Percentiles rank a stretch among this genome's conserved stretches.
Evolutionary conservation across 2,113 vertebrate genomes (phyloP).

Genomic region (Morone chrysops): DNA sequence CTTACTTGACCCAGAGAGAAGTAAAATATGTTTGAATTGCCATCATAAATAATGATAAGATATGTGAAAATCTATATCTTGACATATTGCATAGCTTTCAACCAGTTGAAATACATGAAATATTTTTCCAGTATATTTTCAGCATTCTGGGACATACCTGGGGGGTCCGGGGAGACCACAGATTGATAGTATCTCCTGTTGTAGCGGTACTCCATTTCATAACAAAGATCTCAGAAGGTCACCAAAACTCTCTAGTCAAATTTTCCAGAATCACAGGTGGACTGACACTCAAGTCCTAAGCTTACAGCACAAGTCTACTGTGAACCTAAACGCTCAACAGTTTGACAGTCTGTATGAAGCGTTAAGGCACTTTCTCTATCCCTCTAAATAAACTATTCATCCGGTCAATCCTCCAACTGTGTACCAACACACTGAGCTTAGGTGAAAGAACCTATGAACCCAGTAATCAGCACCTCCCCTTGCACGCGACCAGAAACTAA

Average conservation of each 20-base stretch:
- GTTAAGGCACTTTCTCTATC: not conserved
- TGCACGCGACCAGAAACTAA: conserved; percentile 40
- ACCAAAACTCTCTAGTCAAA: conserved; percentile 5
- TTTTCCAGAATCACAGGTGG: conserved; percentile 22
- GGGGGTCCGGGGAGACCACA: conserved; percentile 28
- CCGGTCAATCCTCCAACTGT: conserved; percentile 28
- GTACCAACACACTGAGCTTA: conserved; percentile 15
- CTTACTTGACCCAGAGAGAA: not conserved
- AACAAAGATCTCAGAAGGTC: conserved; percentile 28
- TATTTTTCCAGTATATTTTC: not conserved
- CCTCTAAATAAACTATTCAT: conserved; percentile 7
- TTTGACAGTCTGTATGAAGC: not conserved
- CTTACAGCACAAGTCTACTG: conserved; percentile 10
- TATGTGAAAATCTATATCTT: not conserved
- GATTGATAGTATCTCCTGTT: conserved; percentile 41
- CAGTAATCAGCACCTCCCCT: conserved; percentile 50
- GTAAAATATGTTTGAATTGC: not conserved
- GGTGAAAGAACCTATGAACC: conserved; percentile 10
- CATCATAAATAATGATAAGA: not conserved
- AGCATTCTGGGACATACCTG: conserved; percentile 55
- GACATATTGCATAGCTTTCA: not conserved
- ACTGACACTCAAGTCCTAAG: not conserved
- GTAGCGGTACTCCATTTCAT: conserved; percentile 66
- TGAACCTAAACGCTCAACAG: conserved; percentile 2
- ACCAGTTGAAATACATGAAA: not conserved